These are phyloP conservation scores for Intellagama lesueurii DNA, from an alignment of 2,797 vertebrate genomes.

Conservation along the genomic window DNA sequence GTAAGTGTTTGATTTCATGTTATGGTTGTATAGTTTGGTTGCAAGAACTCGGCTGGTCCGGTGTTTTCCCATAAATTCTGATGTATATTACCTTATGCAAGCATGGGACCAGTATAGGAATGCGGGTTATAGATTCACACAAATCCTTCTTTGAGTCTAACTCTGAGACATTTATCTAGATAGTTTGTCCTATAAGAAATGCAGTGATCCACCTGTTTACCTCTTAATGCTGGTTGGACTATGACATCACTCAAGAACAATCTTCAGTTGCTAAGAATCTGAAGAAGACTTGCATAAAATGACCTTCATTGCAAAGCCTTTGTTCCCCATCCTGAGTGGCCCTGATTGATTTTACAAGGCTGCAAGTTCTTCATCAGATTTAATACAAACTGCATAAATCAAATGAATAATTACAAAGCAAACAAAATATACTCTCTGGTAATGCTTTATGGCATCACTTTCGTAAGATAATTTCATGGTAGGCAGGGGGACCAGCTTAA, in stretches of 20 bases:
- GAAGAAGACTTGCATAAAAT: background rate
- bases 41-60: no score
- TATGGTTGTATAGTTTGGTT: background rate
- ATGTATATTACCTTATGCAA: background rate
- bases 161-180: background rate
- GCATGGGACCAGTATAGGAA: background rate
- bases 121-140: background rate
- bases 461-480: constrained; percentile 12
- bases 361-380: constrained; percentile 15
- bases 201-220: background rate
- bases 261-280: background rate
- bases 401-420: constrained; percentile 23
- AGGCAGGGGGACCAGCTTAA: background rate
- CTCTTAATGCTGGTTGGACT: background rate
- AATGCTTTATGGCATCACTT: constrained; percentile 23
- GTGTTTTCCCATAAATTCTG: background rate
- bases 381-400: constrained; percentile 17
- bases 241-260: background rate
- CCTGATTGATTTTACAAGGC: background rate
- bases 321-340: background rate
- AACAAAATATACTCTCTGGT: background rate
- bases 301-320: background rate
- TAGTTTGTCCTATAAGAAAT: background rate
- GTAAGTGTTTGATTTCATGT: background rate
- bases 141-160: background rate